A percentile compares a stretch with the other conserved stretches of the same genome.
Conservation (phyloP, 2,113 vertebrate species). For the Protobothrops flavoviridis region DNA sequence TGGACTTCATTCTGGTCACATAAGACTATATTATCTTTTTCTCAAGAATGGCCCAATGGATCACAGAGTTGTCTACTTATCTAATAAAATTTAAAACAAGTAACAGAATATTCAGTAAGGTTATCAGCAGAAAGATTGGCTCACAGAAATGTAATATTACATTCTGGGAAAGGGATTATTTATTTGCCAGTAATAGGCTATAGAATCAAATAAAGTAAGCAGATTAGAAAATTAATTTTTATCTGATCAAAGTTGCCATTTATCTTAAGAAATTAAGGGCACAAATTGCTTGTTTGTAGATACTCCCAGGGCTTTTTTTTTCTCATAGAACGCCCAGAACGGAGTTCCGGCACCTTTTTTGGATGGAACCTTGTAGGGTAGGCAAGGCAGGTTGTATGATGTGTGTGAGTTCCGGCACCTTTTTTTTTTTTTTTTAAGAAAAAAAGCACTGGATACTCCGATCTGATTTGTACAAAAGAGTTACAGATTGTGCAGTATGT, state of each 20-base stretch:
- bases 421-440: no score
- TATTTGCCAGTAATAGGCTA: constrained; percentile 48
- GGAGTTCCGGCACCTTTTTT: no score
- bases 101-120: constrained; percentile 36
- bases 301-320: not conserved
- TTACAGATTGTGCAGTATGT: constrained; percentile 3
- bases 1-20: not conserved
- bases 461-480: not conserved
- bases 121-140: constrained; percentile 38
- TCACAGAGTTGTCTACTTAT: not conserved
- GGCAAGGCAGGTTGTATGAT: no score
- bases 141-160: constrained; percentile 38
- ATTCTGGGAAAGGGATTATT: not conserved
- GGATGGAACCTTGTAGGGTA: no score
- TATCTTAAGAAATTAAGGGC: not conserved
- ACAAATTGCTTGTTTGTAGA: not conserved
- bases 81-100: not conserved
- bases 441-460: not conserved
- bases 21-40: not conserved
- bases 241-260: not conserved
- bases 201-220: constrained; percentile 39
- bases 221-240: constrained; percentile 31
- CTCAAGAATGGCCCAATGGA: not conserved
- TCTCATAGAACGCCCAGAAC: no score
- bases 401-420: no score